These are phyloP conservation scores for Astreopora myriophthalma DNA, from an alignment of 64 coral and sea anemone species.

Conservation along the genomic window DNA sequence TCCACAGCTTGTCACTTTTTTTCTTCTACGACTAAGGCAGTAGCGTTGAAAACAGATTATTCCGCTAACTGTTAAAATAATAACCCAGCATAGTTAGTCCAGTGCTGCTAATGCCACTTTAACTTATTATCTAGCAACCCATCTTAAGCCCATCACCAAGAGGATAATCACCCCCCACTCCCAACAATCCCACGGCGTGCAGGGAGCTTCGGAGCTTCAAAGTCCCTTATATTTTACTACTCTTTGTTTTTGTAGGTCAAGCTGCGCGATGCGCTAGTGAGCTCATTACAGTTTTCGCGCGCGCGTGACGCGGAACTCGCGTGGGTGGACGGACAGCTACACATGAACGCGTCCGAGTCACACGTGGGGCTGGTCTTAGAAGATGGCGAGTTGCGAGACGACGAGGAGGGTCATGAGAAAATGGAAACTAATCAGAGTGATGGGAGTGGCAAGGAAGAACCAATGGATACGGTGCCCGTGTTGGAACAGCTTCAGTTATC, in stretches of 20 bases:
- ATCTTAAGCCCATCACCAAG: too few relatives aligned
- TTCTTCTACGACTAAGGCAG: too few relatives aligned
- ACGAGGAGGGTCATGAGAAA: constrained; percentile 72
- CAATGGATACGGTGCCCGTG: constrained; percentile 89
- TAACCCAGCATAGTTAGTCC: too few relatives aligned
- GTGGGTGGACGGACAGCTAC: constrained; percentile 96
- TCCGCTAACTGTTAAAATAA: too few relatives aligned
- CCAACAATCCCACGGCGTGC: too few relatives aligned
- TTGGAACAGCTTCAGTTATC: constrained; percentile 77
- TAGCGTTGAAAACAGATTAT: too few relatives aligned
- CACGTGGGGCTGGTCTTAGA: constrained; percentile 59
- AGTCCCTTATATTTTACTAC: neutral
- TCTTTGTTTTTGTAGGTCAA: constrained; percentile 61
- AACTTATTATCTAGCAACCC: too few relatives aligned
- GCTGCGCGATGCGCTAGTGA: constrained; percentile 92
- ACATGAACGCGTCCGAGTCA: constrained; percentile 77
- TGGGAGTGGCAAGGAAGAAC: constrained; percentile 67
- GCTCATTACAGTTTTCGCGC: constrained; percentile 92
- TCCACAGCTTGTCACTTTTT: too few relatives aligned
- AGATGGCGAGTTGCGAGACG: constrained; percentile 66
- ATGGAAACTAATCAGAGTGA: constrained; percentile 91
- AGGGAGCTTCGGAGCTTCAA: too few relatives aligned
- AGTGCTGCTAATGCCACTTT: too few relatives aligned
- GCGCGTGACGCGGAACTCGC: constrained; percentile 97
- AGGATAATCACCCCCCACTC: too few relatives aligned